Base-by-base conservation (phyloP, 2,797 vertebrate genomes). In the Pelobates cultripes region DNA sequence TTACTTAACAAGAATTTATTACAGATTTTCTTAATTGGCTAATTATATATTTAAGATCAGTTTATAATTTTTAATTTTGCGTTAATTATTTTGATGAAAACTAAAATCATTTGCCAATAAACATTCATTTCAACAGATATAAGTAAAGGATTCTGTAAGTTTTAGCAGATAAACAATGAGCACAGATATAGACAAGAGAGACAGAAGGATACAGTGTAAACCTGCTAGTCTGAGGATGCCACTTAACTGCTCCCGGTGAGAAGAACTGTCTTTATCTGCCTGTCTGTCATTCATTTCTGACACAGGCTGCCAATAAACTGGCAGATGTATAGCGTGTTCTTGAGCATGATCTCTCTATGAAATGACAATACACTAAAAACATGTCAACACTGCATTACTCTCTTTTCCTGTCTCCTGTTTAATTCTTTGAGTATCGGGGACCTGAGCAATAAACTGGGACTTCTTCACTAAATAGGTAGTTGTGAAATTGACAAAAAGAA, bases 261-360 rank as follows among this genome's bases (percentile, higher is more conserved):
- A 64, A 64, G 61, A 64, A 64, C 10, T 64, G 28, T 64, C 5
- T 64, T 64, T 64, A 64, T 64, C 61, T 28, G 17, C 61, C 6
- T 40, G 61, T 64, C 28, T 64, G 61, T 64, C 61, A 64, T 17
- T n/a, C 61, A 64, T 6, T 28, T 0, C 61, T 64, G 61, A 64
- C 61, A 64, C 61, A 7, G 17, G n/a, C 28, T 64, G 61, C 61
- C 61, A 64, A 64, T 64, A 64, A 64, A 17, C 7, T 28, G 61
- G 28, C n/a, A 28, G 61, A 64, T 64, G 17, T 64, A 64, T 28
- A 64, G 17, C n/a, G 61, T 40, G 17, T 64, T 7, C 61, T 64
- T 64, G n/a, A 28, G 61, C 61, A 17, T 64, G 61, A 64, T 64
- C n/a, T 64, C 61, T 64, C 61, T 14, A 64, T 64, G 61, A 12